Evolutionary conservation across 1,140 invertebrate genomes (phyloP), one percentile per base, ranked within the genome.

Genomic region (Penaeus japonicus): DNA sequence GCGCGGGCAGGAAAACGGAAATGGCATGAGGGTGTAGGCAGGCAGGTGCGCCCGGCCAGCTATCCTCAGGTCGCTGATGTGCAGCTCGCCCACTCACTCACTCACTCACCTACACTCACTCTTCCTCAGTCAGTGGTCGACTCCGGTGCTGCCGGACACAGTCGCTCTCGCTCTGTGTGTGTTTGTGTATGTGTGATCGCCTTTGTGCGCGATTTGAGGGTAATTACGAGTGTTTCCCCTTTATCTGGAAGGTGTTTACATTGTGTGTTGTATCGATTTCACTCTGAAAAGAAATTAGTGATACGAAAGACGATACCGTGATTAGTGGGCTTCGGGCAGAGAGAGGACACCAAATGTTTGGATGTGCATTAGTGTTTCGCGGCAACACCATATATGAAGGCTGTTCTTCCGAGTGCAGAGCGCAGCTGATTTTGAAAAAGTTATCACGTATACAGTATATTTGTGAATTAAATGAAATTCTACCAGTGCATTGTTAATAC

Each of bases 71-170:
- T 59, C 24, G 24, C 30, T 75, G 24, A 20, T 39, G 32, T 27
- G 22, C 39, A 27, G 83, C 10, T 30, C 65, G 83, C 65, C 62
- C 24, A 24, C 22, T 18, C 70, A 24, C 35, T 54, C 59, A 81
- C 79, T 73, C 86, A 77, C 30, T 77, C 87, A 65, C 87, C 70
- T 81, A 83, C 87, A 57, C 87, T 88, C 73, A 75, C 87, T 79
- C 80, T 70, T 81, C 47, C 81, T 75, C 70, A 30, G 35, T 83
- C 3, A 62, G 70, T 30, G 70, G 27, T 32, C 47, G 47, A 47
- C 35, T 73, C 70, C 27, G 17, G 57, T 54, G 39, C 80, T 12
- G 30, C 22, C 53, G 65, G 70, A 22, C n/a, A 27, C 47, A 54
- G 30, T 79, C 24, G n/a, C 70, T 32, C 70, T 18, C 17, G 70